A percentile compares a stretch with the other conserved stretches of the same genome.
phyloP scores from a whole-genome alignment of 2,888 invertebrate species.

The Monochamus alternatus region DNA sequence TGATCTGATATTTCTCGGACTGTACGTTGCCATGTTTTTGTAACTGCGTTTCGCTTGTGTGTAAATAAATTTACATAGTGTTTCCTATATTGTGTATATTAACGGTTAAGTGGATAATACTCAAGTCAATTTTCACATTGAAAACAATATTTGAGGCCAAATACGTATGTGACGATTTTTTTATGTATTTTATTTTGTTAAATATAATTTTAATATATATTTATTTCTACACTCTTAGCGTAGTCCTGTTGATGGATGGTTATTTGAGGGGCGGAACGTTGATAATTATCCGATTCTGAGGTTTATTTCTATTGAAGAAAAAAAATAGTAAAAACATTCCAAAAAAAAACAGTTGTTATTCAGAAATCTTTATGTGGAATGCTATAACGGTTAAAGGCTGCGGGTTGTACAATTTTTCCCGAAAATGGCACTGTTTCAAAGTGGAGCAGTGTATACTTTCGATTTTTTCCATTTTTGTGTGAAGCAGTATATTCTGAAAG shows the following conservation, averaged over 20 bases:
- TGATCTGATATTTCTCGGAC: slow-evolving; percentile 48
- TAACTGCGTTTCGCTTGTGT: slow-evolving; percentile 40
- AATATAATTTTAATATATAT: slow-evolving; percentile 53
- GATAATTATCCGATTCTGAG: slow-evolving; percentile 39
- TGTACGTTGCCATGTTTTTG: slow-evolving; percentile 39
- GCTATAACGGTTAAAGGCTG: slow-evolving; percentile 31
- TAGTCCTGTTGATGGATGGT: slow-evolving; percentile 33
- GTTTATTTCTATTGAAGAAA: slow-evolving; percentile 51
- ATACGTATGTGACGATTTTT: slow-evolving; percentile 55
- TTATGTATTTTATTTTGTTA: slow-evolving; percentile 52
- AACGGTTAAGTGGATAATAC: slow-evolving; percentile 53
- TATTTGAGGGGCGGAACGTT: slow-evolving; percentile 16
- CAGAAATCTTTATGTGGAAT: slow-evolving; percentile 41
- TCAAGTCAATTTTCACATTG: slow-evolving; percentile 56
- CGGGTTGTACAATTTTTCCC: slow-evolving; percentile 11
- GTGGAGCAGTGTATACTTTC: not conserved
- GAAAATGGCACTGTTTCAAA: not conserved
- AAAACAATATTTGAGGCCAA: slow-evolving; percentile 57
- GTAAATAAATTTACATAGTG: slow-evolving; percentile 51
- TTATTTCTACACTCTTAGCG: slow-evolving; percentile 48
- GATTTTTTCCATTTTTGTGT: too few species aligned
- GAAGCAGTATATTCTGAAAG: too few species aligned
- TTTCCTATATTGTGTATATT: slow-evolving; percentile 47
- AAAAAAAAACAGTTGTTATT: slow-evolving; percentile 51
- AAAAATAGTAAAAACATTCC: slow-evolving; percentile 53